These are phyloP conservation scores for Agrotis segetum DNA, from an alignment of 2,888 invertebrate genomes.

Conservation along the genomic window DNA sequence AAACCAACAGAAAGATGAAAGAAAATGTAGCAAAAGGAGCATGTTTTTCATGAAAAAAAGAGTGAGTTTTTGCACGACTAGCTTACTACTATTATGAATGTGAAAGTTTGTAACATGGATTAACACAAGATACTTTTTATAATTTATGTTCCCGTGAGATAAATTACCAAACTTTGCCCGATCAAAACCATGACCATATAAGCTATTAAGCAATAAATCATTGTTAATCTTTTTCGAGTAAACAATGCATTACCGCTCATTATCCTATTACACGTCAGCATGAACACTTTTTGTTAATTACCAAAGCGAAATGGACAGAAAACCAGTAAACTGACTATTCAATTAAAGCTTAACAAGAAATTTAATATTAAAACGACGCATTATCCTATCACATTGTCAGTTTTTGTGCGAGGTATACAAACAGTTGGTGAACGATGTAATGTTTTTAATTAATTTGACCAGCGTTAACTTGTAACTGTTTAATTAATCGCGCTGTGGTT, in stretches of 20 bases:
- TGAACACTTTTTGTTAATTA: background rate
- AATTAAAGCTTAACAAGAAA: constrained; percentile 14
- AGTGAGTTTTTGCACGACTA: background rate
- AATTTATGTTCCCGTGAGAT: too few relatives aligned
- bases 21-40: background rate
- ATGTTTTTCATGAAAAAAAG: background rate
- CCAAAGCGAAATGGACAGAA: background rate
- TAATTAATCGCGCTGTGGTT: constrained; percentile 25
- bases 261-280: background rate
- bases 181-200: too few relatives aligned
- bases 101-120: too few relatives aligned
- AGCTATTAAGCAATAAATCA: background rate
- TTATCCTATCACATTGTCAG: constrained; percentile 11
- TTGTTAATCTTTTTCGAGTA: background rate
- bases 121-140: too few relatives aligned
- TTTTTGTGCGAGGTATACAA: constrained; percentile 19
- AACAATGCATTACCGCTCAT: background rate
- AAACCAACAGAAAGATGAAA: too few relatives aligned
- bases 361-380: constrained; percentile 9
- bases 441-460: constrained; percentile 45
- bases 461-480: constrained; percentile 34
- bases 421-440: constrained; percentile 23
- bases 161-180: too few relatives aligned
- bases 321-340: background rate
- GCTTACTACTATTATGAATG: too few relatives aligned